Conservation (phyloP, 2,797 vertebrate species). For the Sparidentex hasta region DNA sequence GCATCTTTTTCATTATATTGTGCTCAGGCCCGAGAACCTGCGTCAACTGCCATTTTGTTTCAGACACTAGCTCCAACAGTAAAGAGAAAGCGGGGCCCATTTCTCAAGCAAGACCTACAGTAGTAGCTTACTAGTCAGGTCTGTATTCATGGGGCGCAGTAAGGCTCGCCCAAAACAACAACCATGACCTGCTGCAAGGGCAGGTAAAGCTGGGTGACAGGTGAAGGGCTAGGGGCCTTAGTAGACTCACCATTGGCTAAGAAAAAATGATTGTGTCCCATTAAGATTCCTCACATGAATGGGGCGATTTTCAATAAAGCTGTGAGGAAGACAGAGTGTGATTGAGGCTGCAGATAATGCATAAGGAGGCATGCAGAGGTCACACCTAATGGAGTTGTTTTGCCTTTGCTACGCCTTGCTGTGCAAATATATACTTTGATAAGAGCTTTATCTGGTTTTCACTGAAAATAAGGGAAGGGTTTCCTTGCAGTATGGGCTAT, state of each 20-base stretch:
- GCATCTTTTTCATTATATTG: constrained; percentile 1
- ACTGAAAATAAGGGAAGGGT: constrained; percentile 29
- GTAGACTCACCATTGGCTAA: not conserved
- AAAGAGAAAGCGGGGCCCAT: not conserved
- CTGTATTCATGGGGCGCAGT: not conserved
- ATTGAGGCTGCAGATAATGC: not conserved
- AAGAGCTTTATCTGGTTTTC: constrained; percentile 27
- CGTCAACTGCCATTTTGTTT: constrained; percentile 10
- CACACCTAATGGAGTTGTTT: constrained; percentile 13
- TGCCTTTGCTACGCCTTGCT: not conserved
- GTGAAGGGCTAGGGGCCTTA: not conserved
- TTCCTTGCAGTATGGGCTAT: constrained; percentile 31
- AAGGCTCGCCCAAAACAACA: not conserved
- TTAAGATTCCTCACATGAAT: constrained; percentile 1
- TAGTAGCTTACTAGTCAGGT: not conserved
- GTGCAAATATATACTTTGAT: constrained; percentile 11
- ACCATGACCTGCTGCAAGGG: not conserved
- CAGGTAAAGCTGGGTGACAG: not conserved
- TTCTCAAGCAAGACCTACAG: not conserved
- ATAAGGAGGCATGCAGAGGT: not conserved
- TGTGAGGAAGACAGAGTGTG: not conserved
- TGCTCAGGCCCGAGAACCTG: not conserved
- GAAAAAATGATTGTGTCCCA: not conserved
- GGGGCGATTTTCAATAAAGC: constrained; percentile 3
- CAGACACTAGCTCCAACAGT: not conserved